Percentiles rank a stretch among this genome's conserved stretches.
These are phyloP conservation scores for Meda fulgida DNA, from an alignment of 2,797 vertebrate species.

Conservation along the genomic window DNA sequence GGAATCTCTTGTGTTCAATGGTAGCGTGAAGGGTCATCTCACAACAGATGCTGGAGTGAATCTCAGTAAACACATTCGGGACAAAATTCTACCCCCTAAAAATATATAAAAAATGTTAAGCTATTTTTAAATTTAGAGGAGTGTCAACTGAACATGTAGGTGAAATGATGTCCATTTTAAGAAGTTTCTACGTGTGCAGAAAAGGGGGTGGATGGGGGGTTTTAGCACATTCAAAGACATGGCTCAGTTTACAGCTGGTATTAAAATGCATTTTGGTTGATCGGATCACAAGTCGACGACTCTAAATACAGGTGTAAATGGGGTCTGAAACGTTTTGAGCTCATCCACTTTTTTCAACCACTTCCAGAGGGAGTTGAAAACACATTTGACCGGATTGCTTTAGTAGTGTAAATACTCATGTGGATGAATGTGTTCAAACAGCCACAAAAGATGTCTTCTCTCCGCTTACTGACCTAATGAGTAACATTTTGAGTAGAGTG, in stretches of 20 bases:
- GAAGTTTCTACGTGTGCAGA: neutral
- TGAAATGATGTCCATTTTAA: neutral
- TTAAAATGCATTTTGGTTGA: neutral
- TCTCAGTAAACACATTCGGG: neutral
- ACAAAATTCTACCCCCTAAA: neutral
- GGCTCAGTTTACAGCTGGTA: neutral
- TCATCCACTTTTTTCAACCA: neutral
- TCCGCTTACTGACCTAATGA: accelerated
- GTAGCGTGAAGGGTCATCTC: neutral
- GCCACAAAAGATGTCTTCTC: neutral
- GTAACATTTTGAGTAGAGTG: neutral
- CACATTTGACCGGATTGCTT: neutral
- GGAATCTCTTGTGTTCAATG: neutral
- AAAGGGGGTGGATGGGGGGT: too few relatives aligned
- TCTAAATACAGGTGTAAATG: neutral
- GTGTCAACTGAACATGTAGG: neutral
- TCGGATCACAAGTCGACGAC: neutral
- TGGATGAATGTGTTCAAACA: neutral
- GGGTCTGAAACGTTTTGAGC: neutral
- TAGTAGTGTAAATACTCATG: neutral
- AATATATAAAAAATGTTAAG: too few relatives aligned
- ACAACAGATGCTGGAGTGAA: neutral
- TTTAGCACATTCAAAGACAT: neutral
- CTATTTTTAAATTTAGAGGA: neutral
- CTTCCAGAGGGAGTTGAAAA: neutral